phyloP scores from a whole-genome alignment of 2,113 vertebrate species.

The Girardinichthys multiradiatus region DNA sequence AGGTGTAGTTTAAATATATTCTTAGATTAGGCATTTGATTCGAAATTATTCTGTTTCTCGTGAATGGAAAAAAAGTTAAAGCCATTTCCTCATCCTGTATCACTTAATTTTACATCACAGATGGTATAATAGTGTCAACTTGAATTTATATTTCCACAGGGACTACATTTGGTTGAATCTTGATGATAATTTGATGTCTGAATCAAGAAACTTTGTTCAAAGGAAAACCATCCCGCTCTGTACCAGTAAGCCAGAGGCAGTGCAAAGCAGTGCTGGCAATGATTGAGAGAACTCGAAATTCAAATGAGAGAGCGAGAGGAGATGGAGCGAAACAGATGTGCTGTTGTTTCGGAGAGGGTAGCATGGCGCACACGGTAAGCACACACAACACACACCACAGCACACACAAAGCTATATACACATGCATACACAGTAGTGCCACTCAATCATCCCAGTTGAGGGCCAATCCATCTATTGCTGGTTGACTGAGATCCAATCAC shows the following conservation, averaged over 20 bases:
- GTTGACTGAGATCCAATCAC: constrained; percentile 78
- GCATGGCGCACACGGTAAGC: constrained; percentile 26
- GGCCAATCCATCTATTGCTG: constrained; percentile 73
- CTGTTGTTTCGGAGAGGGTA: constrained; percentile 46
- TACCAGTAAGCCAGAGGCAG: constrained; percentile 20
- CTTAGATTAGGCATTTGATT: neutral
- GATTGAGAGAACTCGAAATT: constrained; percentile 68
- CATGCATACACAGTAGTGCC: constrained; percentile 47
- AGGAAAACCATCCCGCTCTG: constrained; percentile 32
- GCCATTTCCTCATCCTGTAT: constrained; percentile 15
- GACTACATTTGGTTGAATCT: constrained; percentile 30
- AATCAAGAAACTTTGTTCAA: constrained; percentile 52
- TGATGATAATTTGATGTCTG: constrained; percentile 56
- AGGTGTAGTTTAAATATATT: neutral
- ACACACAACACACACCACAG: constrained; percentile 18
- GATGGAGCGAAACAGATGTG: constrained; percentile 70
- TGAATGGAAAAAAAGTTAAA: constrained; percentile 18
- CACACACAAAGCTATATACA: constrained; percentile 47
- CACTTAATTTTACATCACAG: constrained; percentile 19
- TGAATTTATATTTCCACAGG: constrained; percentile 47
- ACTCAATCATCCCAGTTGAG: constrained; percentile 64
- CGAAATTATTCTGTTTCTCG: constrained; percentile 2
- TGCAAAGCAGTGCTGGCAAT: constrained; percentile 32
- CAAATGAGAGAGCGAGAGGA: constrained; percentile 62
- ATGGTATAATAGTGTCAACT: constrained; percentile 4